These are phyloP conservation scores for Diloba caeruleocephala DNA, from an alignment of 2,888 invertebrate species.

Conservation along the genomic window DNA sequence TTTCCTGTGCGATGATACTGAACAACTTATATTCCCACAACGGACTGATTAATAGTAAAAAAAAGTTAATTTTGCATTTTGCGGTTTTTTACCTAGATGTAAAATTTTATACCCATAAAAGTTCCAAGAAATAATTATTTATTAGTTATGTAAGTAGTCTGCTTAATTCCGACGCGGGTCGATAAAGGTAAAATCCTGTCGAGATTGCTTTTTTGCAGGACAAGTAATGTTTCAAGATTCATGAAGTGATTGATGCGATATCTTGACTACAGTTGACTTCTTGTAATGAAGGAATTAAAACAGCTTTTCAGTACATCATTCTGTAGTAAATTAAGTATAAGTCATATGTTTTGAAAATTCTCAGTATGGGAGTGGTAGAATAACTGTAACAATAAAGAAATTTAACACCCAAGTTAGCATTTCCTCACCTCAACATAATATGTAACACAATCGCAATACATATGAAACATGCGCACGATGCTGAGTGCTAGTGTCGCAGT, in stretches of 20 bases:
- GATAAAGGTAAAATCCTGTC: slow-evolving; percentile 31
- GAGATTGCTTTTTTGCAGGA: slow-evolving; percentile 14
- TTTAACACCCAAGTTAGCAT: slow-evolving; percentile 2
- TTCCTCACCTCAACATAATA: slow-evolving; percentile 37
- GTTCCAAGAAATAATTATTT: slow-evolving; percentile 31
- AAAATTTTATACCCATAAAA: slow-evolving; percentile 49
- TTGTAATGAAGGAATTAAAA: slow-evolving; percentile 21
- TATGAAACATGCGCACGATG: slow-evolving; percentile 37
- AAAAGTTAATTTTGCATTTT: slow-evolving; percentile 70
- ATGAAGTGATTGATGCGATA: slow-evolving; percentile 37
- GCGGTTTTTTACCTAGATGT: slow-evolving; percentile 61
- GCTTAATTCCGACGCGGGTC: slow-evolving; percentile 8
- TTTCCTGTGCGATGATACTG: slow-evolving; percentile 72
- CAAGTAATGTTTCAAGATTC: slow-evolving; percentile 35
- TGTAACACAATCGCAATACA: slow-evolving; percentile 52
- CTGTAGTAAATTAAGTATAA: background rate
- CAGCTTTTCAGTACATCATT: slow-evolving; percentile 9
- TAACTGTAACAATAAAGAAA: background rate
- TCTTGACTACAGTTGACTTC: slow-evolving; percentile 43
- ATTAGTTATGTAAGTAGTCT: slow-evolving; percentile 19
- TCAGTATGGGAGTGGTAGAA: background rate
- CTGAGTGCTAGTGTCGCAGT: slow-evolving; percentile 48
- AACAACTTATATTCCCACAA: slow-evolving; percentile 64
- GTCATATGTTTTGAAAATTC: background rate
- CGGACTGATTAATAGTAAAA: slow-evolving; percentile 54